Evolutionary conservation across 23 tunicate species (phyloP).

Genomic region (Trididemnum nubilum): DNA sequence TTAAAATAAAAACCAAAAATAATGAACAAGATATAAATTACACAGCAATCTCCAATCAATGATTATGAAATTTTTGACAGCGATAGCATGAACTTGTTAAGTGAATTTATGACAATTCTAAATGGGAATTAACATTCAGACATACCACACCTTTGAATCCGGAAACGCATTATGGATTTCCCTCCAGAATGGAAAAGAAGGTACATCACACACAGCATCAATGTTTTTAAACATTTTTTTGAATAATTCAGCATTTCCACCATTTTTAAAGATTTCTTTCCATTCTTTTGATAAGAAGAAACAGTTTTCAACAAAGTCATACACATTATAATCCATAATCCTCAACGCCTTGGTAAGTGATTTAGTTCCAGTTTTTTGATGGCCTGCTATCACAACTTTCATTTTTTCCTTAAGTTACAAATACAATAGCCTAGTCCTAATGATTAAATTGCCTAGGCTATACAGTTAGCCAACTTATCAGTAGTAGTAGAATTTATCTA

Average conservation of each 20-base stretch:
- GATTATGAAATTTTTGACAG: too few relatives aligned
- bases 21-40: too few relatives aligned
- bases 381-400: slow-evolving; percentile 31
- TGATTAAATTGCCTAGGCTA: too few relatives aligned
- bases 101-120: too few relatives aligned
- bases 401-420: background rate
- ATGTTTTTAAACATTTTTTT: slow-evolving; percentile 15
- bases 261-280: background rate
- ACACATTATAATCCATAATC: slow-evolving; percentile 19
- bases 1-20: too few relatives aligned
- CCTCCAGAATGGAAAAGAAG: slow-evolving; percentile 14
- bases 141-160: slow-evolving; percentile 23
- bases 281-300: slow-evolving; percentile 11
- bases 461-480: too few relatives aligned
- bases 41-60: too few relatives aligned
- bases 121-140: too few relatives aligned
- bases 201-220: slow-evolving; percentile 32
- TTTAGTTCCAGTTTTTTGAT: slow-evolving; percentile 41
- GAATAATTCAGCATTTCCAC: slow-evolving; percentile 9
- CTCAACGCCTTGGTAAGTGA: slow-evolving; percentile 10
- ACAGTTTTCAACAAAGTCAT: slow-evolving; percentile 25
- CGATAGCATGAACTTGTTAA: too few relatives aligned
- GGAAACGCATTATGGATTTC: slow-evolving; percentile 34
- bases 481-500: too few relatives aligned
- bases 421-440: too few relatives aligned